Percentiles rank a stretch among this genome's conserved stretches.
Conservation (phyloP, 64 coral and sea anemone species). For the Hydrozoanthus tunicans region DNA sequence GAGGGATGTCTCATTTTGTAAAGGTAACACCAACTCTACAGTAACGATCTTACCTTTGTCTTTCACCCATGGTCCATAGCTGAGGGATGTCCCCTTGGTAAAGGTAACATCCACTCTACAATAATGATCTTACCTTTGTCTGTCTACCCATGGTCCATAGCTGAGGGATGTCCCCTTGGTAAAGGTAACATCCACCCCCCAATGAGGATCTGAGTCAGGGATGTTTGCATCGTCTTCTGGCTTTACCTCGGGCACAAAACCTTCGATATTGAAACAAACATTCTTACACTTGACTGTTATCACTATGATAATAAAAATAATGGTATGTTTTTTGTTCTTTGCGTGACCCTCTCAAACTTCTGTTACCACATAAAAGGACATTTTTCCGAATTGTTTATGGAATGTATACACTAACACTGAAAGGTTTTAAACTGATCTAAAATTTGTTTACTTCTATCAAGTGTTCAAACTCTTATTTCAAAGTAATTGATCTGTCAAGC, state of each 20-base stretch:
- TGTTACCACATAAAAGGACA: too few relatives aligned
- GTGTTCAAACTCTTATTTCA: too few relatives aligned
- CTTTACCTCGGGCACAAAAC: slow-evolving; percentile 21
- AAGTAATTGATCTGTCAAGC: too few relatives aligned
- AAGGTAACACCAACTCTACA: too few relatives aligned
- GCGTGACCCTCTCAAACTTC: too few relatives aligned
- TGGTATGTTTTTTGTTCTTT: too few relatives aligned
- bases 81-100: slow-evolving; percentile 84
- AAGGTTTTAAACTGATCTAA: too few relatives aligned
- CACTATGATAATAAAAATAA: too few relatives aligned
- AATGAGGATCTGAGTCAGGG: slow-evolving; percentile 86
- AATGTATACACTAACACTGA: too few relatives aligned
- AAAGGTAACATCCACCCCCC: slow-evolving; percentile 95
- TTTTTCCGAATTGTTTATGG: too few relatives aligned
- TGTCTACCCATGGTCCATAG: slow-evolving; percentile 98
- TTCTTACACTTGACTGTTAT: neutral
- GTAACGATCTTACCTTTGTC: slow-evolving; percentile 72
- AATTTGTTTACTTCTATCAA: too few relatives aligned
- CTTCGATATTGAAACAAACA: slow-evolving; percentile 4
- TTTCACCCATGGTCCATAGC: slow-evolving; percentile 98
- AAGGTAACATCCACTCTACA: neutral
- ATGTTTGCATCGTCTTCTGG: slow-evolving; percentile 64
- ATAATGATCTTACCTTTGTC: slow-evolving; percentile 72
- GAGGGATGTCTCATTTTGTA: too few relatives aligned
- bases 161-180: slow-evolving; percentile 82